Evolutionary conservation across 2,113 vertebrate species (phyloP), one percentile per base, ranked within the genome.

Genomic region (Sturnus vulgaris): DNA sequence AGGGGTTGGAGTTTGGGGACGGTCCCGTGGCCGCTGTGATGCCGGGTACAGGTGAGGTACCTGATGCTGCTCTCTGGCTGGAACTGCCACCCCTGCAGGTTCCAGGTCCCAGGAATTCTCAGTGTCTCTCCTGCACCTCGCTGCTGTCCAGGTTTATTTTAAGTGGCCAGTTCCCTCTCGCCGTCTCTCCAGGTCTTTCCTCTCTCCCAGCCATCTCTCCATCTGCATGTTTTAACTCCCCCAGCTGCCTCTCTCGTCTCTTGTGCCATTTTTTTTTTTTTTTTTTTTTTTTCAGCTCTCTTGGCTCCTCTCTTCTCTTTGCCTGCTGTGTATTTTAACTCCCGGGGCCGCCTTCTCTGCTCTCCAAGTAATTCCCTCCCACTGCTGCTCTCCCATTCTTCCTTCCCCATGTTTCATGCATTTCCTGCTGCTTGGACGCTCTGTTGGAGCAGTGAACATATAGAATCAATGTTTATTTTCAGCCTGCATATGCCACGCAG

Each of bases 191-290:
- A 86, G 96, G 96, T 97, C 97, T 98, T 98, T 90, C 94, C 93
- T 96, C 96, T 97, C 92, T 97, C 97, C 91, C 97, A 97, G 92
- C 92, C 97, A 96, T 97, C 97, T 97, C 97, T 97, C 97, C 97
- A 96, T 98, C 98, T 97, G 97, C 98, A 97, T 97, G 96, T 96
- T 97, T 97, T 97, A 97, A 96, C 97, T 97, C 91, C 93, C 95
- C 95, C 97, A 97, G 96, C 96, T 98, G 97, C 97, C 95, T 97
- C 95, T 88, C 97, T 71, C 90, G 50, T 95, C 96, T 96, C 96
- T 97, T 95, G 92, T 97, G 97, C 97, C 96, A 96, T 97, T 96
- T 96, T 97, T 97, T 92, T 91, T 96, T 97, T 96, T 96, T 97
- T 97, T 96, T 96, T 97, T 97, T 96, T 96, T 97, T 97, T 92